phyloP scores from a whole-genome alignment of 2,113 vertebrate species.

The Hydropotes inermis region DNA sequence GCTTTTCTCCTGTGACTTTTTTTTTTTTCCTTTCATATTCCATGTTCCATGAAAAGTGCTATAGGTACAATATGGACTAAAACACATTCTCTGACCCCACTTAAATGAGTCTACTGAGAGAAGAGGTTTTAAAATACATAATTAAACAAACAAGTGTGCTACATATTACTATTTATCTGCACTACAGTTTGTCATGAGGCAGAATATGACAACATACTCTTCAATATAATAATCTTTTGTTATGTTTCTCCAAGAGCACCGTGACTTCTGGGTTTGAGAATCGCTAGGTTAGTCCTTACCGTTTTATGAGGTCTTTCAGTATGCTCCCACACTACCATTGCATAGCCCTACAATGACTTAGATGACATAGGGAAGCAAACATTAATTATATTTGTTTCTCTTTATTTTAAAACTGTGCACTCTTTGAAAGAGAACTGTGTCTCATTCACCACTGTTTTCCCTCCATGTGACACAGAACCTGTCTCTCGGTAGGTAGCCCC shows the following conservation, averaged over 20 bases:
- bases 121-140: conserved; percentile 4
- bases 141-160: background rate
- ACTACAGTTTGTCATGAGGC: background rate
- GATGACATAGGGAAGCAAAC: background rate
- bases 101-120: background rate
- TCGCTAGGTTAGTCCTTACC: background rate
- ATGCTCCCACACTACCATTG: background rate
- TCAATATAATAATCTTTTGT: background rate
- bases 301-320: background rate
- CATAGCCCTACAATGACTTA: background rate
- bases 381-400: background rate
- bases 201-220: background rate
- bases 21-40: background rate
- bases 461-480: background rate
- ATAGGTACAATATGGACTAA: background rate
- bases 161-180: background rate
- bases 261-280: background rate
- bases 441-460: background rate
- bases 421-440: background rate
- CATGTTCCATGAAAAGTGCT: background rate
- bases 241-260: background rate
- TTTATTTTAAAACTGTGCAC: background rate
- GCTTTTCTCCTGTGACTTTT: background rate
- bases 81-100: background rate
- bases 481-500: background rate